Evolutionary conservation across 2,888 invertebrate genomes (phyloP), one percentile per base, ranked within the genome.

Genomic region (Acanthococcus lagerstroemiae): DNA sequence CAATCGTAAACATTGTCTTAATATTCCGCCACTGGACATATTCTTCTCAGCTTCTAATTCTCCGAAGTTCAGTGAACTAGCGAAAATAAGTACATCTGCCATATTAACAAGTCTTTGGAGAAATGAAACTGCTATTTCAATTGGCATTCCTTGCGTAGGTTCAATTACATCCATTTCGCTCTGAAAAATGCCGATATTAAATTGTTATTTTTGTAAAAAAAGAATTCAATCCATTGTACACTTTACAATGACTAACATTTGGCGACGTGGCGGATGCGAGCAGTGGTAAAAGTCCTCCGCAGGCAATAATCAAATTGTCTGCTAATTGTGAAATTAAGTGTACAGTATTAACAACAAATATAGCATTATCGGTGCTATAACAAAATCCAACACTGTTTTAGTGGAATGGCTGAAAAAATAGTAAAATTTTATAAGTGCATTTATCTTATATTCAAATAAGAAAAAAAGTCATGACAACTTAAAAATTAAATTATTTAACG

Each of bases 41-140:
- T 97, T 99, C 79, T 99, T 99, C 79, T 99, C 99, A 0, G 95
- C 93, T 78, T 99, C 99, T 52, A 99, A 79, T 77, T 99, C 99
- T 25, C 91, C 91, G 75, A 99, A 97, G 80, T 95, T 96, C 67
- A 97, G 82, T 2, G 95, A 94, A 74, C 95, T 95, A 67, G 97
- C 95, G 80, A 99, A 97, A 72, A 99, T 95, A 27, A 99, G 83
- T 52, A 97, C 95, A 75, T 99, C 99, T 0, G 96, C 95, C 90
- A 99, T 92, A 76, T 95, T 93, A 72, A 97, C 96, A 71, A 99
- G 84, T 67, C 99, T 84, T 76, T 96, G 95, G n/a, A 99, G 83
- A 78, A 99, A 96, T 9, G 94, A 92, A 17, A 97, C 95, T 0
- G 97, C 97, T 67, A 96, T 93, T 77, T 95, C 95, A 66, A 99